These are phyloP conservation scores for Drosophila elegans DNA, from an alignment of 1,140 invertebrate genomes.

Conservation along the genomic window DNA sequence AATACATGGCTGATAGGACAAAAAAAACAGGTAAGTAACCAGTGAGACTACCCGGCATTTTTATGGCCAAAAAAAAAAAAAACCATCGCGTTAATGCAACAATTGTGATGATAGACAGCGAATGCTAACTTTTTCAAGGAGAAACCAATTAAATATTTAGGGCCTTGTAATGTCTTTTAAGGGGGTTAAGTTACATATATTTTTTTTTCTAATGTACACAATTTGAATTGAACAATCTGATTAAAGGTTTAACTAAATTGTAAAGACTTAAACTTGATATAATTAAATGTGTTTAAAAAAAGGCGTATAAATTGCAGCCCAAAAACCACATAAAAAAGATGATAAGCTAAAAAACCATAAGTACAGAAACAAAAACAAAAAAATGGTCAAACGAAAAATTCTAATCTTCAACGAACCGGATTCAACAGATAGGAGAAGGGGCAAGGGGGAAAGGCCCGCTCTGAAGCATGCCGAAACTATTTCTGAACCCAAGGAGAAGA, in stretches of 20 bases:
- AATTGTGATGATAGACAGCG: not conserved
- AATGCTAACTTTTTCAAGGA: too few species aligned
- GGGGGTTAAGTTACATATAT: too few species aligned
- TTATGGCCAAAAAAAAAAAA: not conserved
- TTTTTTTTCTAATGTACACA: too few species aligned
- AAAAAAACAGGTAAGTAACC: constrained; percentile 14
- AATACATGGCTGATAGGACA: not conserved
- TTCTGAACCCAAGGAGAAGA: constrained; percentile 35
- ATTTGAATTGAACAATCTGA: too few species aligned
- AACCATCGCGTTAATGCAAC: not conserved
- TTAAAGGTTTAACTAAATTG: too few species aligned
- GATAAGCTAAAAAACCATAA: constrained; percentile 6
- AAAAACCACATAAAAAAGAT: constrained; percentile 14
- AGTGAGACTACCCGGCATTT: not conserved
- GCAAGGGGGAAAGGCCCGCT: constrained; percentile 4
- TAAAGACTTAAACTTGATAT: too few species aligned
- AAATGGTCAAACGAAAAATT: constrained; percentile 7
- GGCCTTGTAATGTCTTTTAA: too few species aligned
- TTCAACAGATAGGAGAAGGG: constrained; percentile 6
- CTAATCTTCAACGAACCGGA: constrained; percentile 36
- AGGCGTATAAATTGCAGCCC: not conserved
- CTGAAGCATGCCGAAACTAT: constrained; percentile 62
- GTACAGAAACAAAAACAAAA: constrained; percentile 5
- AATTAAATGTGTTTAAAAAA: too few species aligned
- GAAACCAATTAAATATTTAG: too few species aligned